Conservation (phyloP, 2,113 vertebrate genomes). For the Hirundichthys speculiger region DNA sequence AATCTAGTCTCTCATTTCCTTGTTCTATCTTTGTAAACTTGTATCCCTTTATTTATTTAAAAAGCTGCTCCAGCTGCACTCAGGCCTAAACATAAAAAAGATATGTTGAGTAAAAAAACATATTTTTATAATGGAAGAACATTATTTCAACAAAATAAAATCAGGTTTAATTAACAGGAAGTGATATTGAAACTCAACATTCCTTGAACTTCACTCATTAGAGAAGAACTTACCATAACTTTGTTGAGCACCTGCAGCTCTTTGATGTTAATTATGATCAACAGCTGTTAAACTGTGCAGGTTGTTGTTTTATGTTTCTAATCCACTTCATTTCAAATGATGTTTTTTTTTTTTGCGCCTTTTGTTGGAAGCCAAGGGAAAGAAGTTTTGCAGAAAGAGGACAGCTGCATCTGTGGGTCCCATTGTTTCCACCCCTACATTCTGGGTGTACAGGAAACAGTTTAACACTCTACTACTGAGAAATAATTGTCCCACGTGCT, state of each 20-base stretch:
- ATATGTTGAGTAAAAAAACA: no score
- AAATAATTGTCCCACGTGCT: slow-evolving; percentile 4
- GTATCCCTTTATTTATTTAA: no score
- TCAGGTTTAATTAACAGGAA: no score
- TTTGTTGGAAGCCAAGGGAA: not conserved
- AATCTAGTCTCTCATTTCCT: no score
- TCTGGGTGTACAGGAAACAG: not conserved
- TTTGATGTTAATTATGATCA: not conserved
- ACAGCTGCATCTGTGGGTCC: not conserved
- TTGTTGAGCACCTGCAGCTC: not conserved
- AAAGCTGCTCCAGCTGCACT: no score
- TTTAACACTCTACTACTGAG: slow-evolving; percentile 1
- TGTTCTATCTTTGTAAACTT: no score
- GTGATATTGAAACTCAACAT: no score
- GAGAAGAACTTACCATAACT: not conserved
- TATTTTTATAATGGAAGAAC: no score
- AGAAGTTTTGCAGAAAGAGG: not conserved
- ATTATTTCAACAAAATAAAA: no score
- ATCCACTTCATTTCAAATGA: not conserved
- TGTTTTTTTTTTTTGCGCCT: not conserved
- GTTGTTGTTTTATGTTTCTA: not conserved
- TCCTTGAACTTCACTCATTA: not conserved
- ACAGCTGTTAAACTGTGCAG: not conserved
- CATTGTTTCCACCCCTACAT: not conserved
- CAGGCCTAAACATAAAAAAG: no score